Evolutionary conservation across 2,888 invertebrate species (phyloP), one percentile per base, ranked within the genome.

Genomic region (Strigamia maritima): DNA sequence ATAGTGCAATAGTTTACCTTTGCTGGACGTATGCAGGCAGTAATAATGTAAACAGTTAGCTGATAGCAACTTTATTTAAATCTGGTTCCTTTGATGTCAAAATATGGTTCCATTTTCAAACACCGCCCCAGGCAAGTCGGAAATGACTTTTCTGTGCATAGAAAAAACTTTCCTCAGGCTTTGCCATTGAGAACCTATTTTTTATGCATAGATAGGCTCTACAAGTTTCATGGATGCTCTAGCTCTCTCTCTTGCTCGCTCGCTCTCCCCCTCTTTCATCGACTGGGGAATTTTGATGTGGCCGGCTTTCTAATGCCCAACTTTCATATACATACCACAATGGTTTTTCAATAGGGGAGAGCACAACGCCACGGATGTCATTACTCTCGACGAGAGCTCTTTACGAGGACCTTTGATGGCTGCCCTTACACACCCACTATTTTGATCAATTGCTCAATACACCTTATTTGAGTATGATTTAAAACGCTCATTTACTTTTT

Each of bases 171-270:
- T 22, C 60, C 19, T 22, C n/a, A 65, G 60, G 60, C 60, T 12
- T 16, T 65, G 60, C 22, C 60, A 65, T 65, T 22, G 60, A 65
- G 60, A 65, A 65, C 24, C 60, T 65, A 65, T 65, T 65, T 65
- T 65, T 65, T 65, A 65, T 65, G 60, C 60, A 65, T 65, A 65
- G 60, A 65, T 65, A 65, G 60, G 60, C 60, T 65, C 60, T 65
- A 65, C 60, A 65, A 65, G 60, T 65, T 65, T 65, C 60, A 65
- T 65, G 60, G 60, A 19, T 35, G 35, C 35, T 35, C 35, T 35
- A 6, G 0, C 35, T 35, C 35, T 6, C 16, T 12, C 49, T 49
- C 49, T 10, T 16, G 4, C 49, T 6, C 3, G 4, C 49, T 49
- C 49, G 0, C 6, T 35, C 35, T 6, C 35, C 44, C 12, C n/a